Evolutionary conservation across 2,113 vertebrate genomes (phyloP).

Genomic region (Telmatochromis sp.): DNA sequence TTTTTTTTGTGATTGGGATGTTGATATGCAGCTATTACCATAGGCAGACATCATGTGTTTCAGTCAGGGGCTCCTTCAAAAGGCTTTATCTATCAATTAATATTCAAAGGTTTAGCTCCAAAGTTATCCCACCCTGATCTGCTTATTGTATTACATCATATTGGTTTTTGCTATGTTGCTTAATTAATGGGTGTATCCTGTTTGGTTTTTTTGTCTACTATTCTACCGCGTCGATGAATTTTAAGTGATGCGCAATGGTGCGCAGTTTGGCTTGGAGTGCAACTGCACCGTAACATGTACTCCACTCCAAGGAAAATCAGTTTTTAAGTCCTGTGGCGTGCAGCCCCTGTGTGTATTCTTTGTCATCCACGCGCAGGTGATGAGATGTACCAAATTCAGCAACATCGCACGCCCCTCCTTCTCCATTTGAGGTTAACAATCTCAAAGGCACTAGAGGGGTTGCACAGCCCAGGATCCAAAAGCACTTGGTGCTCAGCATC

Average conservation of each 20-base stretch:
- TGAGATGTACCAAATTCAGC: not conserved
- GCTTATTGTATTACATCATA: constrained; percentile 25
- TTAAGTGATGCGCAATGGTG: not conserved
- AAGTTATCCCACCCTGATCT: constrained; percentile 34
- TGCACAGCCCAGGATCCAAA: not conserved
- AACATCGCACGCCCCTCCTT: not conserved
- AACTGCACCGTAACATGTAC: not conserved
- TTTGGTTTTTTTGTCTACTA: constrained; percentile 76
- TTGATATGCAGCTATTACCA: constrained; percentile 38
- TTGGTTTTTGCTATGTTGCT: constrained; percentile 65
- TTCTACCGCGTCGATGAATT: constrained; percentile 77
- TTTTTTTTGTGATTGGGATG: not conserved
- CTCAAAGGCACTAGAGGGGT: not conserved
- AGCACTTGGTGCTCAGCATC: not conserved
- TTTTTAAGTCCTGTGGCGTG: not conserved
- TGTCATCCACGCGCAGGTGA: constrained; percentile 12
- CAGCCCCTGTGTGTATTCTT: not conserved
- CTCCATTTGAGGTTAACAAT: not conserved
- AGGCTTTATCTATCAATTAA: constrained; percentile 52
- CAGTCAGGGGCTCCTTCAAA: constrained; percentile 21
- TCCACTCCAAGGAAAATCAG: not conserved
- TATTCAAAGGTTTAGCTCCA: constrained; percentile 40
- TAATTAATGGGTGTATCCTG: constrained; percentile 70
- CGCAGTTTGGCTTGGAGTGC: not conserved
- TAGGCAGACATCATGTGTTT: constrained; percentile 8